These are phyloP conservation scores for Charanyca ferruginea DNA, from an alignment of 2,888 invertebrate species.

Conservation along the genomic window DNA sequence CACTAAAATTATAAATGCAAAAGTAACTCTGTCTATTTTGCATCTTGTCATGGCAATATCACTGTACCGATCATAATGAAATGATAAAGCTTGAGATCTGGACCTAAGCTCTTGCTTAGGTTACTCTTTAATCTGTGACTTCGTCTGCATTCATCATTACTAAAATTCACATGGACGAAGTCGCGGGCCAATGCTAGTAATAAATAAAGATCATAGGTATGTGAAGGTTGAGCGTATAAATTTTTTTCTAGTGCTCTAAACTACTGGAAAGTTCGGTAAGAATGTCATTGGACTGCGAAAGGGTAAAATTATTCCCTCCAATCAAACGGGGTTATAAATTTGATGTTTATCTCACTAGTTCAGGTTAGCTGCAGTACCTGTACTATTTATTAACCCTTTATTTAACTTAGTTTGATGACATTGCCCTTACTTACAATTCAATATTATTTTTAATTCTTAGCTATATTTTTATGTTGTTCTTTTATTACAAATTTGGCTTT, in stretches of 20 bases:
- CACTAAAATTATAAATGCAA: no score
- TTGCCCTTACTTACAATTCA: conserved; percentile 43
- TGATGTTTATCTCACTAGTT: conserved; percentile 96
- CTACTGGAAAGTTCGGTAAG: conserved; percentile 94
- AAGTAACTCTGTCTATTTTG: no score
- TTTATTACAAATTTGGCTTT: conserved; percentile 18
- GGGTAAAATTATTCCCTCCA: conserved; percentile 95
- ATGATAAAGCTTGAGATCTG: not conserved
- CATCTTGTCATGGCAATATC: no score
- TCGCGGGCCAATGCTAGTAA: not conserved
- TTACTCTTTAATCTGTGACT: not conserved
- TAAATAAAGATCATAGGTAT: conserved; percentile 15
- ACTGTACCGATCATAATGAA: no score
- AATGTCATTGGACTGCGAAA: conserved; percentile 93
- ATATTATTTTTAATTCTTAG: conserved; percentile 49
- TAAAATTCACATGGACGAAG: not conserved
- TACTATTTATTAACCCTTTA: conserved; percentile 53
- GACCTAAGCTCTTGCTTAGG: no score
- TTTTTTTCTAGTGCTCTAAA: conserved; percentile 93
- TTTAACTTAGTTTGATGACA: conserved; percentile 61
- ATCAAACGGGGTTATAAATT: conserved; percentile 95
- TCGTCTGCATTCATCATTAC: not conserved
- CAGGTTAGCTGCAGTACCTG: conserved; percentile 92
- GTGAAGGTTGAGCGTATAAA: conserved; percentile 80
- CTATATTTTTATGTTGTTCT: conserved; percentile 27